These are phyloP conservation scores for Automeris io DNA, from an alignment of 2,888 invertebrate genomes.

Conservation along the genomic window DNA sequence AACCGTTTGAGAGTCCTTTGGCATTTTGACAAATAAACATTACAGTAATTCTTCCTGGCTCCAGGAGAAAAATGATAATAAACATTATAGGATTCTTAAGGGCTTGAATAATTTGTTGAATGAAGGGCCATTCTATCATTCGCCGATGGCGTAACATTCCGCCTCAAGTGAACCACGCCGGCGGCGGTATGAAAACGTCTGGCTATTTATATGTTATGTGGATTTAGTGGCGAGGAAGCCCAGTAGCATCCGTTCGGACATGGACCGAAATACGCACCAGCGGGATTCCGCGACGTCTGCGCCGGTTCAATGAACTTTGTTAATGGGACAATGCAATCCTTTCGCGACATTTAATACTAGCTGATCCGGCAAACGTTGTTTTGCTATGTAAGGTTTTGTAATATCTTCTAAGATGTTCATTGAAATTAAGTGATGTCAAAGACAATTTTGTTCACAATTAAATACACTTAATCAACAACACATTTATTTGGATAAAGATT, in stretches of 20 bases:
- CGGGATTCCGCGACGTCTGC: conserved; percentile 74
- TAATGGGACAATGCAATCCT: neutral
- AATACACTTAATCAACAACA: too few relatives aligned
- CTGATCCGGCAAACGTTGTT: too few relatives aligned
- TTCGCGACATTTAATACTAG: too few relatives aligned
- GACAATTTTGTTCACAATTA: too few relatives aligned
- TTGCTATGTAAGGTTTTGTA: too few relatives aligned
- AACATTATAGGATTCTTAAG: neutral
- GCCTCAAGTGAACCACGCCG: neutral
- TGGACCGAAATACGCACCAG: conserved; percentile 63
- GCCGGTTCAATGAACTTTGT: conserved; percentile 56
- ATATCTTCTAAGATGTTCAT: too few relatives aligned
- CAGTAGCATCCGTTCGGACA: conserved; percentile 50
- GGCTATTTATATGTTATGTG: conserved; percentile 27
- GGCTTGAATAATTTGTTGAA: neutral
- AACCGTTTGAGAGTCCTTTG: too few relatives aligned
- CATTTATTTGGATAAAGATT: too few relatives aligned
- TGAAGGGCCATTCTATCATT: neutral
- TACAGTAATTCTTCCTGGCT: too few relatives aligned
- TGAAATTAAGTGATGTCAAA: too few relatives aligned
- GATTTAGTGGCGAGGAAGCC: conserved; percentile 61
- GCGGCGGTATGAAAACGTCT: conserved; percentile 1
- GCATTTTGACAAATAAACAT: too few relatives aligned
- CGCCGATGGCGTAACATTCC: neutral
- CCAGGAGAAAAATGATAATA: too few relatives aligned